Evolutionary conservation across 2,888 invertebrate genomes (phyloP).

Genomic region (Nematopogon swammerdamellus): DNA sequence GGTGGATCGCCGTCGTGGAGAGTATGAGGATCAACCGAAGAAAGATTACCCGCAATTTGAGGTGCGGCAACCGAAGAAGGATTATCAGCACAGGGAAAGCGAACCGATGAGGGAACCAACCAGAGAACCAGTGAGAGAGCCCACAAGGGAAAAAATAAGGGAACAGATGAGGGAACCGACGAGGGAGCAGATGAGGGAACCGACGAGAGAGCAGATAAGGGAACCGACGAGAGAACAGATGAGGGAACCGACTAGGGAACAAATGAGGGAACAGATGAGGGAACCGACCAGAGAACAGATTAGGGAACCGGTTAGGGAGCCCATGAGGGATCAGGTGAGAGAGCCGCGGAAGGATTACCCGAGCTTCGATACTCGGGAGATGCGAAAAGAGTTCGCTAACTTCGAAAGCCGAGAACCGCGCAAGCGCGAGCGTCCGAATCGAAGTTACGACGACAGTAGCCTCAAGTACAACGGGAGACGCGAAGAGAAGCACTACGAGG

Average conservation of each 20-base stretch:
- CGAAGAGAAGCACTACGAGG: conserved; percentile 43
- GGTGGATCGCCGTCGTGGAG: conserved; percentile 20
- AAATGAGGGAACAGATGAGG: too few species aligned
- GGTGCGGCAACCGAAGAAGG: conserved; percentile 34
- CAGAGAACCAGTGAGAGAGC: too few species aligned
- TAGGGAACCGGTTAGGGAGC: too few species aligned
- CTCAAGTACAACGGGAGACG: conserved; percentile 38
- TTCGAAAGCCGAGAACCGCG: conserved; percentile 31
- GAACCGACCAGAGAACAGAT: too few species aligned
- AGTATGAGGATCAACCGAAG: conserved; percentile 15
- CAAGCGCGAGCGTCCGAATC: conserved; percentile 28
- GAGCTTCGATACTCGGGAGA: conserved; percentile 40
- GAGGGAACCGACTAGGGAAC: too few species aligned
- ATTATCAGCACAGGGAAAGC: conserved; percentile 9
- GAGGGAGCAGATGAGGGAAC: too few species aligned
- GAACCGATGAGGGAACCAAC: neutral
- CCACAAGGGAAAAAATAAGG: too few species aligned
- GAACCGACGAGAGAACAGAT: too few species aligned
- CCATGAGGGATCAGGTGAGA: conserved; percentile 10
- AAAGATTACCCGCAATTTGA: conserved; percentile 42
- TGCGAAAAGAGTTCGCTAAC: conserved; percentile 35
- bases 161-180: too few species aligned
- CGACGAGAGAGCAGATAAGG: too few species aligned
- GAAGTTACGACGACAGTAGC: conserved; percentile 46
- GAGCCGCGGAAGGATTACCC: conserved; percentile 43